Base-by-base conservation (phyloP, 2,113 vertebrate species). In the Oryzias javanicus region DNA sequence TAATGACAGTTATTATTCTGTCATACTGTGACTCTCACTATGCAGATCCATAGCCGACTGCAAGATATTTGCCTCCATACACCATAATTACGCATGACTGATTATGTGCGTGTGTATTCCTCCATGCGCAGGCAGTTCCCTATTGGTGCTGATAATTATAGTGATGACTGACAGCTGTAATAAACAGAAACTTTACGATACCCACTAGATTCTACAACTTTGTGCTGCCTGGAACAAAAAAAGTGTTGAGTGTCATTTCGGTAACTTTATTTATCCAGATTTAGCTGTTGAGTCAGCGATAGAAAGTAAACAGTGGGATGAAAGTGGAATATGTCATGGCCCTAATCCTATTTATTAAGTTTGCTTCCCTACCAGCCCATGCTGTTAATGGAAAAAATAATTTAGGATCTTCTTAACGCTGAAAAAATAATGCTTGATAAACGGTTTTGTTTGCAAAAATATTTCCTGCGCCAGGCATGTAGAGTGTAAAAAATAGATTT, bases 1-100 rank as follows among this genome's bases (percentile, higher is more conserved):
- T 86, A 80, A 83, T 86, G 80, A 88, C 66, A 70, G 83, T 84
- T 79, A 87, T 90, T 88, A 84, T 85, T 71, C 50, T 83, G 80
- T 84, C 85, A 79, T 60, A 78, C 79, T 78, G 68, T 78, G 78
- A 80, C 80, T 87, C 65, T 79, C 68, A 48, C 74, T 58, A 65
- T 64, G 60, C 64, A 65, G 75, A 66, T 42, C 72, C 14, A 56
- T 70, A 64, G 71, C 64, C 60, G 62, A 83, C 78, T 81, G 78
- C 72, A 65, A 72, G 74, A 76, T 71, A 78, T 77, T 82, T 65
- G 61, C 22, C 64, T 80, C 55, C 52, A 60, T 59, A 64, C 63
- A 69, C 74, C 67, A 75, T 86, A 85, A 88, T 86, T 83, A 83
- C 72, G 75, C 29, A 74, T 67, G 78, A 76, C 78, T 82, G 77